These are phyloP conservation scores for Incurvaria masculella DNA, from an alignment of 2,888 invertebrate species.

Conservation along the genomic window DNA sequence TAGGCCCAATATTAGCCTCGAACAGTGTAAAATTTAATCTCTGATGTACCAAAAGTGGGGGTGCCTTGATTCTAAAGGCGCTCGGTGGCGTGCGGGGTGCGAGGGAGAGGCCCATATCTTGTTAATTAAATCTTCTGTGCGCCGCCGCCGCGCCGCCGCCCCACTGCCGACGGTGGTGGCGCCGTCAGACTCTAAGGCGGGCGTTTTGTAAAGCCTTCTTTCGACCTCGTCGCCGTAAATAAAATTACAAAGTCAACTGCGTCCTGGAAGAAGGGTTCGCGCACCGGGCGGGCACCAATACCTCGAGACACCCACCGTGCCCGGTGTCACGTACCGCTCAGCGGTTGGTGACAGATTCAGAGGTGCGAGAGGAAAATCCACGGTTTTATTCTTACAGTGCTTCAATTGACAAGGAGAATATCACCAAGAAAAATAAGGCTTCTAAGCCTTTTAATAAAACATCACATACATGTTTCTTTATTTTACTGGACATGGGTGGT, in stretches of 20 bases:
- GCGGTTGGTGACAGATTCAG: too few species aligned
- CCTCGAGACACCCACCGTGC: neutral
- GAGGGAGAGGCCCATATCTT: constrained; percentile 43
- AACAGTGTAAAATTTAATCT: constrained; percentile 47
- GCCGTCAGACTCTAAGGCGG: neutral
- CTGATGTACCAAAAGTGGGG: constrained; percentile 47
- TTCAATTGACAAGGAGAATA: too few species aligned
- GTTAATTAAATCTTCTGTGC: constrained; percentile 54
- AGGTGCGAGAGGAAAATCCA: too few species aligned
- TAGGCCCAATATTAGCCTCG: constrained; percentile 11
- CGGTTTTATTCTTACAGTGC: too few species aligned
- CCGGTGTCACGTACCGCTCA: too few species aligned
- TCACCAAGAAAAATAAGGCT: too few species aligned
- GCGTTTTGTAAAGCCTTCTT: neutral
- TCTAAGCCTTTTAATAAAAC: too few species aligned
- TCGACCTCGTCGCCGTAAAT: neutral
- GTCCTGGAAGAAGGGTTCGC: neutral
- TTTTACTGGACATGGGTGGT: too few species aligned
- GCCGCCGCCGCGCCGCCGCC: constrained; percentile 24
- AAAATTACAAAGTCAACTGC: neutral
- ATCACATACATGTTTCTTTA: too few species aligned
- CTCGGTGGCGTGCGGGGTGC: neutral
- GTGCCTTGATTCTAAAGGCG: constrained; percentile 41
- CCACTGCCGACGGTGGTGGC: neutral
- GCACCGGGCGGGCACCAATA: neutral